phyloP scores from a whole-genome alignment of 2,888 invertebrate genomes.

The Caenorhabditis sp. region DNA sequence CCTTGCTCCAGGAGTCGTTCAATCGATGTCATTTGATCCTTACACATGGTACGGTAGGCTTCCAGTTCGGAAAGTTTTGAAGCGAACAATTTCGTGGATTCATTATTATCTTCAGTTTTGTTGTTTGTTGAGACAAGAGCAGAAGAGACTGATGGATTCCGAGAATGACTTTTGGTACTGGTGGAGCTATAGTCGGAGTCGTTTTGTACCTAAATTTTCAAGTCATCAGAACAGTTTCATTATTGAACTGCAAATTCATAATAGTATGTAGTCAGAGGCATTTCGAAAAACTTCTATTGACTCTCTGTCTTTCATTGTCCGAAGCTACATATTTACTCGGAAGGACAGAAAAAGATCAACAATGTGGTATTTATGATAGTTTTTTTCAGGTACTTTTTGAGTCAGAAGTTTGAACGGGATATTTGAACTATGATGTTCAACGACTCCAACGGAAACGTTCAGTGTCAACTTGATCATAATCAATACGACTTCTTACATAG shows the following conservation, averaged over 20 bases:
- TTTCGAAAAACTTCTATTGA: constrained; percentile 10
- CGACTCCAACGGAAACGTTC: background rate
- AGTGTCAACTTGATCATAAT: no score
- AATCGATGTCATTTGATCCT: constrained; percentile 72
- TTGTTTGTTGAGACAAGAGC: constrained; percentile 24
- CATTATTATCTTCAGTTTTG: constrained; percentile 47
- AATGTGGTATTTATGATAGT: background rate
- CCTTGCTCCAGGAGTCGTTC: constrained; percentile 69
- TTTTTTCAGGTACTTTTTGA: background rate
- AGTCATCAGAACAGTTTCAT: no score
- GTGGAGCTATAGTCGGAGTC: constrained; percentile 77
- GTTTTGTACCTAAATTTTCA: constrained; percentile 68
- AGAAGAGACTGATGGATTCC: constrained; percentile 72
- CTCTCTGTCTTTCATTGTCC: constrained; percentile 13
- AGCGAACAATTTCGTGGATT: constrained; percentile 58
- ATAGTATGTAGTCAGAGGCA: background rate
- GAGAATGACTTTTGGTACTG: constrained; percentile 70
- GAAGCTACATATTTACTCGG: constrained; percentile 36
- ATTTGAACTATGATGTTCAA: constrained; percentile 31
- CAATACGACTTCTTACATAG: no score
- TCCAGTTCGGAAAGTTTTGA: constrained; percentile 67
- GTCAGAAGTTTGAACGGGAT: constrained; percentile 3
- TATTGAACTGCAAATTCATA: no score
- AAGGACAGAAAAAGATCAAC: constrained; percentile 28
- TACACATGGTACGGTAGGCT: constrained; percentile 74